Conservation (phyloP, 2,113 vertebrate genomes). For the Apodemus speciosus region DNA sequence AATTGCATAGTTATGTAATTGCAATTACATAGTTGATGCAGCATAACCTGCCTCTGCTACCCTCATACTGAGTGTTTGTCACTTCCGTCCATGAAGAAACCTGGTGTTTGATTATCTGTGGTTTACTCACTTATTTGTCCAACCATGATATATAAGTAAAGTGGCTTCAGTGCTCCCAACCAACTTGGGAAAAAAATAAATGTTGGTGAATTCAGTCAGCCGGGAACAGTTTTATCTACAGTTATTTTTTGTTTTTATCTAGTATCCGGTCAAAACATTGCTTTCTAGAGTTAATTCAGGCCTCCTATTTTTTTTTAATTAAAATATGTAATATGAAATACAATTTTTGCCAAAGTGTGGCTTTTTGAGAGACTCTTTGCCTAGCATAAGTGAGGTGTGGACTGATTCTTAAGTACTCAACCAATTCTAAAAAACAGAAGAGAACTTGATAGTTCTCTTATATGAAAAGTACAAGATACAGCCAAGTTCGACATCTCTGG, state of each 20-base stretch:
- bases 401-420: neutral
- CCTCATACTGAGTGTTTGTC: neutral
- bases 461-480: neutral
- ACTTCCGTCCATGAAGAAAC: neutral
- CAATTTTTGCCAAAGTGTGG: neutral
- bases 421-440: neutral
- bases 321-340: neutral
- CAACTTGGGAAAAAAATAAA: neutral
- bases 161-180: neutral
- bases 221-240: neutral
- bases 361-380: neutral
- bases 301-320: neutral
- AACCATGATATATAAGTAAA: neutral
- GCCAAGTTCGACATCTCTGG: neutral
- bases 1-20: neutral
- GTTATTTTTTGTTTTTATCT: constrained; percentile 14
- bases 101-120: neutral
- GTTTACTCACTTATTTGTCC: constrained; percentile 35
- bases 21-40: constrained; percentile 16
- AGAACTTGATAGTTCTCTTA: neutral
- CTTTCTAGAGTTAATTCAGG: constrained; percentile 2
- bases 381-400: neutral
- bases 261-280: neutral
- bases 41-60: neutral
- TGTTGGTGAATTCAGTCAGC: neutral